Evolutionary conservation across 1,140 invertebrate genomes (phyloP).

Genomic region (Chionoecetes opilio): DNA sequence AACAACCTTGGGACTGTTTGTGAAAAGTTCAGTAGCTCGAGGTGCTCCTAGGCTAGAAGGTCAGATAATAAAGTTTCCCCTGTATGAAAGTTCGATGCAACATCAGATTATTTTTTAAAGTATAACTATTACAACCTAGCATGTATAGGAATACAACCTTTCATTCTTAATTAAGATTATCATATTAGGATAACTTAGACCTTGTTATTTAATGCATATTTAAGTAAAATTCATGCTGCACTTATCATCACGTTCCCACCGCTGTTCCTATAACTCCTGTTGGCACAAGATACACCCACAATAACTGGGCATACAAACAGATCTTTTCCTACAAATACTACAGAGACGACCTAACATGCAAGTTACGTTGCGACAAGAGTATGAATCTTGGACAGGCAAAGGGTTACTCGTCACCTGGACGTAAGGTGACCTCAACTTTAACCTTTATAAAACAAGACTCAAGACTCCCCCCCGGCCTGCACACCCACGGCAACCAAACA

Average conservation of each 20-base stretch:
- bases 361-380: not conserved
- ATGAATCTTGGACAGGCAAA: not conserved
- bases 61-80: too few relatives aligned
- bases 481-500: not conserved
- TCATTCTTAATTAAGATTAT: not conserved
- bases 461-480: not conserved
- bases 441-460: not conserved
- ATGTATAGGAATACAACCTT: not conserved
- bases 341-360: not conserved
- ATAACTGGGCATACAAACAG: constrained; percentile 17
- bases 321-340: constrained; percentile 7
- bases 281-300: not conserved
- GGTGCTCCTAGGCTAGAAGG: too few relatives aligned
- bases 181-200: not conserved
- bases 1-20: too few relatives aligned
- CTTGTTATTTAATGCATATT: too few relatives aligned
- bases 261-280: not conserved
- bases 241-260: not conserved
- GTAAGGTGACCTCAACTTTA: constrained; percentile 6
- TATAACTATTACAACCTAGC: not conserved
- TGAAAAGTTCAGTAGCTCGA: too few relatives aligned
- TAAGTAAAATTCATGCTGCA: not conserved
- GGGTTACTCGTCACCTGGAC: constrained; percentile 25
- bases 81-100: not conserved
- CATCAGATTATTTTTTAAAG: not conserved